These are phyloP conservation scores for Drosophila guanche DNA, from an alignment of 1,140 invertebrate genomes.

Conservation along the genomic window DNA sequence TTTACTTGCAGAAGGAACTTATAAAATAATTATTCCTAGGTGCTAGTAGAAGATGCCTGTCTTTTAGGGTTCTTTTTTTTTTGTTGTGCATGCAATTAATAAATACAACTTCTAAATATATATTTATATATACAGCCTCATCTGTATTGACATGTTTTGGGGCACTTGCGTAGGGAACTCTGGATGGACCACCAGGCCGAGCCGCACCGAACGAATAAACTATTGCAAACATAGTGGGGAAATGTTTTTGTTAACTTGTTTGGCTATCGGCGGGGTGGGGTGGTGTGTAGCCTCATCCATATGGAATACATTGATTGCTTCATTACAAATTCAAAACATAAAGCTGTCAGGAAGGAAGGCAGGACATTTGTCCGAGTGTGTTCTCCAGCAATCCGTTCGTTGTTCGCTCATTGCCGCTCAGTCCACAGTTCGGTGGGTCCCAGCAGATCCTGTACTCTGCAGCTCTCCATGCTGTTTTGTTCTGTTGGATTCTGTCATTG, in stretches of 20 bases:
- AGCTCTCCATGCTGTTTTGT: neutral
- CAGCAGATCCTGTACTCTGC: conserved; percentile 1
- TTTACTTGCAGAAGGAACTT: too few species aligned
- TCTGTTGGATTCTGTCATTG: conserved; percentile 7
- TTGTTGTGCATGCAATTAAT: too few species aligned
- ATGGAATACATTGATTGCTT: conserved; percentile 43
- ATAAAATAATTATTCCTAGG: too few species aligned
- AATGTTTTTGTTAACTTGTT: conserved; percentile 34
- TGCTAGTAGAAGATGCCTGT: too few species aligned
- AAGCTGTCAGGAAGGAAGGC: conserved; percentile 53
- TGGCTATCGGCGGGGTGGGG: neutral
- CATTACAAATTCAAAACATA: conserved; percentile 49
- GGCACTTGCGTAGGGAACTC: conserved; percentile 5
- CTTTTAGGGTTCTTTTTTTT: too few species aligned
- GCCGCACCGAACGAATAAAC: conserved; percentile 12
- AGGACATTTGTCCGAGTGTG: conserved; percentile 31
- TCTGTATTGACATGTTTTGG: too few species aligned
- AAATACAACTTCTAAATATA: too few species aligned
- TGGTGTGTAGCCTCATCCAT: neutral
- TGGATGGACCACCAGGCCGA: neutral
- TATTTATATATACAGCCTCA: too few species aligned
- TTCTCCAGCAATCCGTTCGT: conserved; percentile 29
- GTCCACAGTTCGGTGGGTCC: too few species aligned
- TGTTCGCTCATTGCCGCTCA: conserved; percentile 6
- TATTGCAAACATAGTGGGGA: conserved; percentile 41